Percentiles rank a stretch among this genome's conserved stretches.
phyloP scores from a whole-genome alignment of 1,140 invertebrate species.

The Ips nitidus region DNA sequence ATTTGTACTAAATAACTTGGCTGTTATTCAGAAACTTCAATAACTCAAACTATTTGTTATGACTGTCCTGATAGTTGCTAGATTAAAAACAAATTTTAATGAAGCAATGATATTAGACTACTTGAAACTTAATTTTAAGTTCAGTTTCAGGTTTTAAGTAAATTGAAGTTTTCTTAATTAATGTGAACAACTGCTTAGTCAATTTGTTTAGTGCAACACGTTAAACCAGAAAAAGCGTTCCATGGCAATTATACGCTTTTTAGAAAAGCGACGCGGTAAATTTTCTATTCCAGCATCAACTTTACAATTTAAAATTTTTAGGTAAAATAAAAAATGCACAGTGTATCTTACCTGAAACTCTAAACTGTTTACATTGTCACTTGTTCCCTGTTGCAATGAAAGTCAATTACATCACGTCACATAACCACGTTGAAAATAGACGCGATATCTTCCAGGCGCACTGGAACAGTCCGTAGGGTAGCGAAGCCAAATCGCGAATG shows the following conservation, averaged over 20 bases:
- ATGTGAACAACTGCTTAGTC: too few relatives aligned
- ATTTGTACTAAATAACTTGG: too few relatives aligned
- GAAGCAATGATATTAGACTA: too few relatives aligned
- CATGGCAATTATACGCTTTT: slow-evolving; percentile 15
- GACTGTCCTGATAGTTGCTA: too few relatives aligned
- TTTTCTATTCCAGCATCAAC: neutral
- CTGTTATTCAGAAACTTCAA: too few relatives aligned
- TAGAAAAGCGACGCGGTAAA: neutral
- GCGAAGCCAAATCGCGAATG: slow-evolving; percentile 31
- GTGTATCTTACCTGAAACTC: slow-evolving; percentile 28
- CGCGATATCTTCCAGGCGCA: slow-evolving; percentile 28
- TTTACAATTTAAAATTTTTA: too few relatives aligned
- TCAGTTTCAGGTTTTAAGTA: too few relatives aligned
- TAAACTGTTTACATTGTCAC: slow-evolving; percentile 27
- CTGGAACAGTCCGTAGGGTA: slow-evolving; percentile 11
- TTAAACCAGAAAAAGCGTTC: slow-evolving; percentile 6
- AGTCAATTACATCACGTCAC: slow-evolving; percentile 32
- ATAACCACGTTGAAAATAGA: slow-evolving; percentile 31
- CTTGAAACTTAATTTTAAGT: too few relatives aligned
- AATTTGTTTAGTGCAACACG: too few relatives aligned
- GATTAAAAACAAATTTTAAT: too few relatives aligned
- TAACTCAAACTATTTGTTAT: too few relatives aligned
- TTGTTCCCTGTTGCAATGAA: slow-evolving; percentile 13
- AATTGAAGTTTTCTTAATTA: too few relatives aligned
- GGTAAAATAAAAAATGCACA: neutral